Evolutionary conservation across 2,888 invertebrate species (phyloP).

Genomic region (Trachelus tabidus): DNA sequence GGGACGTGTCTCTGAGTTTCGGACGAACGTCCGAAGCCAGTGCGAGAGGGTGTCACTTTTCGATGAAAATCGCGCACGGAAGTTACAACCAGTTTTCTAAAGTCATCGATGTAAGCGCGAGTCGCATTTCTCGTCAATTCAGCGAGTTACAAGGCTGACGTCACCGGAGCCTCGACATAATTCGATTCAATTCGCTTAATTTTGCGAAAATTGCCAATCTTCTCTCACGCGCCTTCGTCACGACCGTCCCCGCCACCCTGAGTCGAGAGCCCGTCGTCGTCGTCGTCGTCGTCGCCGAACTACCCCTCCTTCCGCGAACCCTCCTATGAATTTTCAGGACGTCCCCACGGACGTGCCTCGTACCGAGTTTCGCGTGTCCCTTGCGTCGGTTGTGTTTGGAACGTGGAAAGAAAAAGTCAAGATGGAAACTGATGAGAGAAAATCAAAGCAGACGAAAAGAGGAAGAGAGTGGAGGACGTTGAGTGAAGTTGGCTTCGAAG

Average conservation of each 20-base stretch:
- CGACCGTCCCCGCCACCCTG: background rate
- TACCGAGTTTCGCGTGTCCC: background rate
- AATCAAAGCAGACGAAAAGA: background rate
- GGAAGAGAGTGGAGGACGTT: background rate
- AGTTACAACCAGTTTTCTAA: constrained; percentile 5
- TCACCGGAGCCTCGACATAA: constrained; percentile 57
- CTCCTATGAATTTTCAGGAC: constrained; percentile 6
- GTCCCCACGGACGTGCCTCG: background rate
- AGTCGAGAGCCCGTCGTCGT: too few relatives aligned
- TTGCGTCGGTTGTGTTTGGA: background rate
- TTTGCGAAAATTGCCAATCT: constrained; percentile 62
- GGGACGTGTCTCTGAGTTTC: background rate
- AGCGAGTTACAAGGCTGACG: constrained; percentile 60
- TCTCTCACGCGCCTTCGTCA: constrained; percentile 33
- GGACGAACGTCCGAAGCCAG: background rate
- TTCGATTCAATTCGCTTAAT: constrained; percentile 63
- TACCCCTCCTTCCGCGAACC: background rate
- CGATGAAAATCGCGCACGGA: background rate
- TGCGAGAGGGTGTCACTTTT: background rate
- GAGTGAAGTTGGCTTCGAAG: background rate
- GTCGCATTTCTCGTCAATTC: constrained; percentile 60
- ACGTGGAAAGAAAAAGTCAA: background rate
- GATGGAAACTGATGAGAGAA: background rate
- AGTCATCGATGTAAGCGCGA: constrained; percentile 35
- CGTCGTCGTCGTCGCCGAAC: background rate